Base-by-base conservation (phyloP, 2,888 invertebrate species). In the Drosophila quasianomalipes region DNA sequence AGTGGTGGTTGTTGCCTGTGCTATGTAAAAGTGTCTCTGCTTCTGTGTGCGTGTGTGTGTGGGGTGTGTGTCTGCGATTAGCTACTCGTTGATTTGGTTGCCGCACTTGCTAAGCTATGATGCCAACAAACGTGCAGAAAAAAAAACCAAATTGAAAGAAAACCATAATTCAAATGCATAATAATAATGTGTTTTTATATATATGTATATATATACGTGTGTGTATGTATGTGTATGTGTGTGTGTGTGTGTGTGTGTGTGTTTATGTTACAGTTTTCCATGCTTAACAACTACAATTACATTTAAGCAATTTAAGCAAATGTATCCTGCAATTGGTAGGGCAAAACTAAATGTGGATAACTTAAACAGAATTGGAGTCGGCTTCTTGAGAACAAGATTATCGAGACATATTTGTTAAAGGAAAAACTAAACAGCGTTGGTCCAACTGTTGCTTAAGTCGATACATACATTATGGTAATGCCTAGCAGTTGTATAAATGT, bases 1-100 rank as follows among this genome's bases (percentile, higher is more conserved):
- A 85, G 85, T 85, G 85, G 89, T 85, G 85, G 85, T 86, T 79
- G 82, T 77, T 80, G 89, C 79, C 89, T 86, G 75, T 82, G 84
- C 72, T 75, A 68, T 82, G 65, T 81, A 30, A 67, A 44, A 52
- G 16, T 33, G 62, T 79, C 58, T 72, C 16, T 26, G 16, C 12
- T 26, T 71, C 19, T 54, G 22, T 60, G 59, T 59, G 1, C 26
- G 12, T 30, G 12, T 62, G 52, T 58, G 41, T 65, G 10, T 39
- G 30, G 41, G 4, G 57, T 63, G 9, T 52, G 53, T 52, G 52
- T 61, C 51, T 63, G 33, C 63, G 55, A 37, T 70, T 19, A 55
- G 57, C 57, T 61, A 44, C 39, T 49, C 14, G 44, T 52, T 10
- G 35, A 41, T 28, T 54, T 53, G 73, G 80, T 76, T 59, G 66